A percentile compares a stretch with the other conserved stretches of the same genome.
These are phyloP conservation scores for Antheraea mylitta DNA, from an alignment of 1,140 invertebrate genomes.

Conservation along the genomic window DNA sequence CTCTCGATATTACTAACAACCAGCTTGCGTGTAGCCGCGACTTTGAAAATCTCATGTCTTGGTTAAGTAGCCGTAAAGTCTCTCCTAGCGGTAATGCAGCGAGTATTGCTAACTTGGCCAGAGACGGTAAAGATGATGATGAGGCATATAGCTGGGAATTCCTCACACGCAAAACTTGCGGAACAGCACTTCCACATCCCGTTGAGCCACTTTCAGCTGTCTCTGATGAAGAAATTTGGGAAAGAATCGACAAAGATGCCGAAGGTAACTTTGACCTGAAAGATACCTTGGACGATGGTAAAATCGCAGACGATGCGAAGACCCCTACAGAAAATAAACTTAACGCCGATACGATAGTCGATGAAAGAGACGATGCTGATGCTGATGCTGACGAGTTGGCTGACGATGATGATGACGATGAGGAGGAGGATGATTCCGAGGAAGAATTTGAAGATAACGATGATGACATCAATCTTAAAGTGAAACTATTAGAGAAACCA, in stretches of 20 bases:
- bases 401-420: conserved; percentile 54
- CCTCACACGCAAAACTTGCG: conserved; percentile 67
- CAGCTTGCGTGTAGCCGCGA: conserved; percentile 81
- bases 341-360: conserved; percentile 29
- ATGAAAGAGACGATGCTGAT: conserved; percentile 45
- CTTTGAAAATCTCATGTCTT: conserved; percentile 80
- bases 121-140: conserved; percentile 60
- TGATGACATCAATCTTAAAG: conserved; percentile 61
- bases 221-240: conserved; percentile 75
- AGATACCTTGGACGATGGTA: conserved; percentile 65
- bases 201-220: conserved; percentile 54
- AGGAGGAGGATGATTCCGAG: conserved; percentile 43
- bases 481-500: conserved; percentile 57
- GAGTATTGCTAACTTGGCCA: conserved; percentile 71
- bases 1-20: conserved; percentile 83
- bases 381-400: conserved; percentile 39
- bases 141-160: conserved; percentile 64
- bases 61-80: conserved; percentile 77
- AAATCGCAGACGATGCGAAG: conserved; percentile 56
- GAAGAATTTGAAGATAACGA: conserved; percentile 48
- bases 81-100: conserved; percentile 63
- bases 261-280: conserved; percentile 64
- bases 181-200: conserved; percentile 44
- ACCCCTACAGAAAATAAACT: conserved; percentile 28
- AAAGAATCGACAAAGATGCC: conserved; percentile 75